Conservation (phyloP, 2,888 invertebrate genomes). For the Drosophila borealis region DNA sequence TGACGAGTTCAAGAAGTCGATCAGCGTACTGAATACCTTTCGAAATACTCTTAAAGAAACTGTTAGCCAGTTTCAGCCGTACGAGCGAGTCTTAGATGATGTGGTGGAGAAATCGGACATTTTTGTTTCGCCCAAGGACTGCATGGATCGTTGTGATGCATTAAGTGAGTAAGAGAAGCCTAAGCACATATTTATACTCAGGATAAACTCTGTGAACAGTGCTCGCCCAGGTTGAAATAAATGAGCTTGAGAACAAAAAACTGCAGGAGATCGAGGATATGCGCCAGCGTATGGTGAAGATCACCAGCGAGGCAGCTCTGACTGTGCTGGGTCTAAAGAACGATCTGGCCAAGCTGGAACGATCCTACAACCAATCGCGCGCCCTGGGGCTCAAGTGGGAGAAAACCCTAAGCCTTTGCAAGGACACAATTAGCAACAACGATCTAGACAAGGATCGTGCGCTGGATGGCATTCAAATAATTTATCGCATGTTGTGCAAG, state of each 20-base stretch:
- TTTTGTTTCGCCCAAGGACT: conserved; percentile 82
- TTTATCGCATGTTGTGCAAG: conserved; percentile 80
- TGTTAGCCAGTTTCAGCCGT: conserved; percentile 80
- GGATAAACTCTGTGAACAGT: conserved; percentile 61
- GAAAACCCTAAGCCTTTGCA: conserved; percentile 78
- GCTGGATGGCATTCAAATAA: conserved; percentile 80
- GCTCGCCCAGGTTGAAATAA: conserved; percentile 84
- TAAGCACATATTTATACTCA: no score
- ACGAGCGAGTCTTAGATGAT: conserved; percentile 81
- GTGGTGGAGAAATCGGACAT: conserved; percentile 80
- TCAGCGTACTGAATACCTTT: conserved; percentile 70
- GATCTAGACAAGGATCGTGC: conserved; percentile 78
- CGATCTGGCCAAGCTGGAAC: conserved; percentile 81
- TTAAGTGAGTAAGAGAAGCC: conserved; percentile 71
- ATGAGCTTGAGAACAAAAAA: conserved; percentile 74
- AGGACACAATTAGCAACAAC: conserved; percentile 73
- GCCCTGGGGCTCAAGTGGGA: conserved; percentile 82
- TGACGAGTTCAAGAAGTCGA: conserved; percentile 60
- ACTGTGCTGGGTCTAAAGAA: conserved; percentile 83
- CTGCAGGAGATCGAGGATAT: conserved; percentile 82
- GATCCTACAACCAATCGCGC: conserved; percentile 79
- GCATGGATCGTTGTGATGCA: conserved; percentile 84
- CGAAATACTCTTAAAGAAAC: conserved; percentile 73
- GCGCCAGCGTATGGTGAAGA: conserved; percentile 81
- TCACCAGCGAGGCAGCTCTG: conserved; percentile 82